These are phyloP conservation scores for Enteromius treurensis DNA, from an alignment of 2,797 vertebrate species.

Conservation along the genomic window DNA sequence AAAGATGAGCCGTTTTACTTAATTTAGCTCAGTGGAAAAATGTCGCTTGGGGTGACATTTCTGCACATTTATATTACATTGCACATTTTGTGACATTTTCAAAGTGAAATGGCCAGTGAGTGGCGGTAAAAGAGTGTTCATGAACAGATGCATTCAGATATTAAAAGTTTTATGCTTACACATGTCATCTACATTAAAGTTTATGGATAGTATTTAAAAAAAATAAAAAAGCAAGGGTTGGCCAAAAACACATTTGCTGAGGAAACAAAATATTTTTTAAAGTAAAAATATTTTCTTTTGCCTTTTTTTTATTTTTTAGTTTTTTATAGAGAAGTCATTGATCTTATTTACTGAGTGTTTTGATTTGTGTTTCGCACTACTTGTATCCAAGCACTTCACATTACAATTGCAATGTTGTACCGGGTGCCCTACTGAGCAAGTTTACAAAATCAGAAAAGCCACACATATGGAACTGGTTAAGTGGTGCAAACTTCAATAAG, in stretches of 20 bases:
- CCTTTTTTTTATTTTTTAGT: no score
- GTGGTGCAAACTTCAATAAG: not conserved
- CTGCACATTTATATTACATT: no score
- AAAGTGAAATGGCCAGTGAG: not conserved
- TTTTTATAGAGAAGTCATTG: not conserved
- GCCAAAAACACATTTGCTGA: not conserved
- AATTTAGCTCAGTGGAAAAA: not conserved
- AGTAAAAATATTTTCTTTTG: no score
- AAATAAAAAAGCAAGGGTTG: not conserved
- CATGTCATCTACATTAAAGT: not conserved
- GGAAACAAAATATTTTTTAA: no score
- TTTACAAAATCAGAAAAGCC: constrained; percentile 4
- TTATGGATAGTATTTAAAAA: not conserved
- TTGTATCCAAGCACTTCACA: not conserved
- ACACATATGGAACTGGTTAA: no score
- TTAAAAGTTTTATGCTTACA: not conserved
- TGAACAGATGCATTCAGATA: not conserved
- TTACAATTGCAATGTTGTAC: not conserved
- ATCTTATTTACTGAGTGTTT: not conserved
- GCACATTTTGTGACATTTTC: not conserved
- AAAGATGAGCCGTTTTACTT: not conserved
- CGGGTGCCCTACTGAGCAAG: not conserved
- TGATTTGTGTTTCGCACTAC: not conserved
- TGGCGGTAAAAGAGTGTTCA: not conserved
- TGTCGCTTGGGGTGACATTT: not conserved